Conservation (phyloP, 2,797 vertebrate species). For the Callimico goeldii region DNA sequence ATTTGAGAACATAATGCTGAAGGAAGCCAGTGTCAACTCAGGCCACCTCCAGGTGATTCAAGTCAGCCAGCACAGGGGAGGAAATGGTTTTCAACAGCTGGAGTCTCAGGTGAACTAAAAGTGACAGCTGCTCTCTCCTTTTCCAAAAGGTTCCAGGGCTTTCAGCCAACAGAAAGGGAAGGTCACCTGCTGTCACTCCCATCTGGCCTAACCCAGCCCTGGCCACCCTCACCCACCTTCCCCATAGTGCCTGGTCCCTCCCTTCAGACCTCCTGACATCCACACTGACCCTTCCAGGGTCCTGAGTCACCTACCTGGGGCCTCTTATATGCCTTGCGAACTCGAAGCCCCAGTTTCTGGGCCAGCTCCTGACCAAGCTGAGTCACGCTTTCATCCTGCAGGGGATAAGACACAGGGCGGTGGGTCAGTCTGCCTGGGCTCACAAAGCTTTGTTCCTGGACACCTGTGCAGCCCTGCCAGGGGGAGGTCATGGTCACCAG, state of each 20-base stretch:
- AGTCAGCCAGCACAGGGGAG: not conserved
- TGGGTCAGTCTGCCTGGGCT: not conserved
- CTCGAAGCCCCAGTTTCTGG: slow-evolving; percentile 94
- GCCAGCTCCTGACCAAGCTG: slow-evolving; percentile 97
- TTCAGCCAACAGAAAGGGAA: not conserved
- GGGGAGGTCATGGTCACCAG: too few species aligned
- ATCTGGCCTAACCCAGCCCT: not conserved
- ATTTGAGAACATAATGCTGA: not conserved
- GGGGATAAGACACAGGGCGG: not conserved
- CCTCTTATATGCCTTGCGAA: slow-evolving; percentile 97
- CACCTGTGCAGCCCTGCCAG: not conserved
- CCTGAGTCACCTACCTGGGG: slow-evolving; percentile 87
- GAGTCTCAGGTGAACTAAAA: not conserved
- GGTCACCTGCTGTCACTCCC: not conserved
- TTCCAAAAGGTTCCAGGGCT: slow-evolving; percentile 10
- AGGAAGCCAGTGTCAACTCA: not conserved
- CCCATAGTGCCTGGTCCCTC: not conserved
- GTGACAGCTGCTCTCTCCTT: not conserved
- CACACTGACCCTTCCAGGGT: fast-evolving
- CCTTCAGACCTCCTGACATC: not conserved
- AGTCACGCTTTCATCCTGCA: slow-evolving; percentile 94
- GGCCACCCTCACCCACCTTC: not conserved
- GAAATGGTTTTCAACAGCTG: not conserved
- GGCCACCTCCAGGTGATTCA: not conserved
- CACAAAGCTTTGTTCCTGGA: not conserved